A percentile compares a stretch with the other conserved stretches of the same genome.
phyloP scores from a whole-genome alignment of 2,888 invertebrate genomes.

The Periphyllus acericola region DNA sequence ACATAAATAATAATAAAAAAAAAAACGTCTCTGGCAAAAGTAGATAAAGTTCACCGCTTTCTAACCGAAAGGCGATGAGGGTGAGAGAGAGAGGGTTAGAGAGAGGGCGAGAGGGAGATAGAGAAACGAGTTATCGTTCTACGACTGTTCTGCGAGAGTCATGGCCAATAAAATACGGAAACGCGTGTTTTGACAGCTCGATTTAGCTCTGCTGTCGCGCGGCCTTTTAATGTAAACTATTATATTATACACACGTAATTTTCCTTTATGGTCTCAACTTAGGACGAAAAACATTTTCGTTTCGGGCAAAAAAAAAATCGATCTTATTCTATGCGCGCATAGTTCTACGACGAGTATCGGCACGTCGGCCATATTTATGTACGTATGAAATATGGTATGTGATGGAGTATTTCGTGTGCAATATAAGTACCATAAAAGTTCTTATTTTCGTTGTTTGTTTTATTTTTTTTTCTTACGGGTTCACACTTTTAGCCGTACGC shows the following conservation, averaged over 20 bases:
- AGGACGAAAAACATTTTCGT: background rate
- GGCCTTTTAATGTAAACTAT: background rate
- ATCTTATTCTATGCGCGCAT: background rate
- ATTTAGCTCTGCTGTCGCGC: background rate
- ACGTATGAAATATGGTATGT: background rate
- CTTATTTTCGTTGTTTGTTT: too few relatives aligned
- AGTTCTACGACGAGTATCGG: background rate
- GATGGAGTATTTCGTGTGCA: background rate
- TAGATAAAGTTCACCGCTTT: background rate
- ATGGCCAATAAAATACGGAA: background rate
- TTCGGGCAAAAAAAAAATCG: background rate
- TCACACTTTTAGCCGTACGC: too few relatives aligned
- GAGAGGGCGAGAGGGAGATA: background rate
- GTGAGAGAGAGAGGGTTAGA: too few relatives aligned
- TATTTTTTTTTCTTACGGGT: too few relatives aligned
- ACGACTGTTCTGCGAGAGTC: background rate
- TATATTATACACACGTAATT: background rate
- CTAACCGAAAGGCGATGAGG: background rate
- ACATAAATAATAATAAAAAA: background rate
- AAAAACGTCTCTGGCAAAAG: background rate
- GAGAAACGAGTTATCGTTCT: background rate
- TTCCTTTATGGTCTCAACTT: background rate
- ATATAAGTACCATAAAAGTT: background rate
- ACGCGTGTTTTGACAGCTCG: background rate
- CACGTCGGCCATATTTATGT: background rate